Base-by-base conservation (phyloP, 2,797 vertebrate genomes). In the Enteromius viviparus region DNA sequence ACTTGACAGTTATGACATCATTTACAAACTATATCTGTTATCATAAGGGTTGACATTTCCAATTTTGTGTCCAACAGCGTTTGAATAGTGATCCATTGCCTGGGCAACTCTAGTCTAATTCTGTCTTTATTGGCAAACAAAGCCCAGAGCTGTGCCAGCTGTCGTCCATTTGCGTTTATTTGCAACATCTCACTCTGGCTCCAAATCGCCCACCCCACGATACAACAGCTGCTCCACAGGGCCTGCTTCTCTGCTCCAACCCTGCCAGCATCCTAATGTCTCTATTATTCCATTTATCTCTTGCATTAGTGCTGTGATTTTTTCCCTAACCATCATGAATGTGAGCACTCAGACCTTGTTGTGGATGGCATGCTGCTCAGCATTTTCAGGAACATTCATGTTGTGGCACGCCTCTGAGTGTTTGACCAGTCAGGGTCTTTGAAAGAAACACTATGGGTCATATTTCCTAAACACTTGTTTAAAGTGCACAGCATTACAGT, bases 251-350 rank as follows among this genome's bases (percentile, higher is more conserved):
- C 55, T 65, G 53, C 74, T 53, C 58, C 37, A 66, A 53, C 55
- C 8, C 26, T 77, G 49, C 82, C 87, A 84, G 69, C 47, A 77
- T 47, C 58, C 34, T 76, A 77, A 85, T 81, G 71, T 76, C 80
- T 86, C 85, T 53, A 84, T 84, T 82, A 84, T 62, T 68, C 76
- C 15, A 70, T 78, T 88, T 47, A 76, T 88, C 75, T 69, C 70
- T 12, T 40, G 40, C 76, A 81, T 83, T 80, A 81, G 49, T 2
- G 10, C 68, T 12, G 26, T 53, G 42, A 83, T 32, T 80, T 62
- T 47, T 34, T 37, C 65, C 62, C 29, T 68, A 60, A 60, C n/a
- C 42, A 12, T 45, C 69, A 10, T 74, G 55, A 64, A 9, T 51
- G 69, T 23, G 40, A 65, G 26, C 78, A 49, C 32, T 37, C 62